Evolutionary conservation across 2,113 vertebrate genomes (phyloP).

Genomic region (Cyanistes caeruleus): DNA sequence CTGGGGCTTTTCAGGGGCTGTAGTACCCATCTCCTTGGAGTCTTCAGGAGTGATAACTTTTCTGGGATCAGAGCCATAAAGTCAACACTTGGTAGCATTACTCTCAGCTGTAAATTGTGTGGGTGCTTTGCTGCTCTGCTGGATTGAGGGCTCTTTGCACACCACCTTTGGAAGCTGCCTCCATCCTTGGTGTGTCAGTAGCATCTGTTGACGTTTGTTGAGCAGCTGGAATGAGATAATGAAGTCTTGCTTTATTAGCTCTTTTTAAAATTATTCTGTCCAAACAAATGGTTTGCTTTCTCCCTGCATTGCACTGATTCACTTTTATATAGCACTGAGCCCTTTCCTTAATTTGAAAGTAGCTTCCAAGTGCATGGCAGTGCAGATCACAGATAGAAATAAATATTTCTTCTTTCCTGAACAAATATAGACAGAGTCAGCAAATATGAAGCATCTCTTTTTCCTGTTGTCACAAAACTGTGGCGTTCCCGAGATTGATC

Average conservation of each 20-base stretch:
- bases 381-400: not conserved
- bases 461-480: not conserved
- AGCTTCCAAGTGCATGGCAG: not conserved
- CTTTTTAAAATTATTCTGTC: not conserved
- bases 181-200: accelerated
- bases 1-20: not conserved
- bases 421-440: not conserved
- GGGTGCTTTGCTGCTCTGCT: not conserved
- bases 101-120: not conserved
- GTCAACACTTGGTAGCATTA: not conserved
- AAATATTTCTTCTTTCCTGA: not conserved
- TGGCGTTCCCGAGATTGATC: accelerated
- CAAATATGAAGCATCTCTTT: not conserved
- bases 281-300: not conserved
- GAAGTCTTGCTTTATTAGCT: not conserved
- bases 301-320: not conserved
- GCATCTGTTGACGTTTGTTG: not conserved
- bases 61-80: not conserved
- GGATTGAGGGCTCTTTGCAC: not conserved
- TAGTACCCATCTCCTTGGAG: not conserved
- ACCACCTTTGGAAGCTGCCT: not conserved
- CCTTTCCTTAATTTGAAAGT: not conserved
- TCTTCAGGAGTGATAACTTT: not conserved
- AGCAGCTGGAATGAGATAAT: not conserved
- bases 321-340: not conserved